These are phyloP conservation scores for Guaruba guarouba DNA, from an alignment of 2,113 vertebrate species.

Conservation along the genomic window DNA sequence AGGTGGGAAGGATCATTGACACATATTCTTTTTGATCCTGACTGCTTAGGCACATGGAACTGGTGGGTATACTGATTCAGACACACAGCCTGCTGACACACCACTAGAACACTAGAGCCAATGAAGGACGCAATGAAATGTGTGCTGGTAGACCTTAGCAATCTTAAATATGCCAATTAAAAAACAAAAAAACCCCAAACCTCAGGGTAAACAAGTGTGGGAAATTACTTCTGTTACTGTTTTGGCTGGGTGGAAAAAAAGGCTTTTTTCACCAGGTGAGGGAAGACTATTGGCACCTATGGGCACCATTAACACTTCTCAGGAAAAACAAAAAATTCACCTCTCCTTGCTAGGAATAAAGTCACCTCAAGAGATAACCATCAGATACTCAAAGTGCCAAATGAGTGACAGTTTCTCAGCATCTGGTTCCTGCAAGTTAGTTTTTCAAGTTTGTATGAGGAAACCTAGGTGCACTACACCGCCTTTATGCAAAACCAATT, in stretches of 20 bases:
- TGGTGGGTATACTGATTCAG: neutral
- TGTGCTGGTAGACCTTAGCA: neutral
- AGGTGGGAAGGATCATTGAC: neutral
- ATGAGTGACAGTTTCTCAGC: neutral
- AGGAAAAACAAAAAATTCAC: neutral
- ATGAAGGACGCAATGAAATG: neutral
- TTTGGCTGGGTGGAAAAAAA: neutral
- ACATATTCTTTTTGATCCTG: neutral
- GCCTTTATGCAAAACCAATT: fast-evolving
- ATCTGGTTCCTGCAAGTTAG: neutral
- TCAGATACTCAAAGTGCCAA: neutral
- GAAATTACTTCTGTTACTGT: neutral
- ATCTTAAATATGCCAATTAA: neutral
- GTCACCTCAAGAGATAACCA: neutral
- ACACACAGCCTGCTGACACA: neutral
- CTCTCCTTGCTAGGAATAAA: neutral
- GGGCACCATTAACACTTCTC: neutral
- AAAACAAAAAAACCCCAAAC: neutral
- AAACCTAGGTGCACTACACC: neutral
- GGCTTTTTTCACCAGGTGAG: neutral
- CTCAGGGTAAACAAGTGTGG: neutral
- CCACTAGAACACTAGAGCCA: neutral
- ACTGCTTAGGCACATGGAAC: neutral
- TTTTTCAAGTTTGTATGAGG: neutral
- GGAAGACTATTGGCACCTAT: neutral